Evolutionary conservation across 2,113 vertebrate genomes (phyloP), one percentile per base, ranked within the genome.

Genomic region (human (Homo sapiens)): DNA sequence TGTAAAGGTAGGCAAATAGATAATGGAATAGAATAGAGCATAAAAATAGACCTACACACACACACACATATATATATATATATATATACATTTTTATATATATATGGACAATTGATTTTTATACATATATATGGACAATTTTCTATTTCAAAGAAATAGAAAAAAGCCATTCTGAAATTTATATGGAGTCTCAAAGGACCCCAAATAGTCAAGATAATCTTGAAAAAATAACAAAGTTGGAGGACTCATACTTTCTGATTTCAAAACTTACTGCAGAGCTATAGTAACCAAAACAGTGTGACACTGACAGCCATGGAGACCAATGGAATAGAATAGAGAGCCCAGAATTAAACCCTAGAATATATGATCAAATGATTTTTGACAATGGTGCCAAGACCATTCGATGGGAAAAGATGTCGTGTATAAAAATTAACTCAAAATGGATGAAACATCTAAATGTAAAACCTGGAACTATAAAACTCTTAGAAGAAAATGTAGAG

Each of bases 401-500:
- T 78, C 50, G 25, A 1, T 79, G 12, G 55, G 35, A 20, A 82
- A 89, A 84, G 27, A 92, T 0, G 12, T 45, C 7, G 27, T 43
- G 43, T 55, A 59, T 3, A 91, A 50, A 90, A 80, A 55, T 50
- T 55, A 84, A 96, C 64, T 94, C n/a, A 87, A 84, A 50, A 78
- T 30, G 13, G 13, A 86, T 64, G 23, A 55, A 61, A 40, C 7
- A 57, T 57, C 57, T 57, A 78, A 85, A 78, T 52, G 12, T 81
- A n/a, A 86, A 76, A 55, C 66, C 16, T 72, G 35, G 68, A 75
- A 70, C 27, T 14, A 50, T 83, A 78, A 80, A 82, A 57, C 38
- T 80, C 57, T 48, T 95, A 66, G 61, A 90, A 96, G 59, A 94
- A 93, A 97, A 70, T 16, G 40, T 45, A 88, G 82, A 38, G 75